Conservation (phyloP, 2,888 invertebrate species). For the Pherbina coryleti region DNA sequence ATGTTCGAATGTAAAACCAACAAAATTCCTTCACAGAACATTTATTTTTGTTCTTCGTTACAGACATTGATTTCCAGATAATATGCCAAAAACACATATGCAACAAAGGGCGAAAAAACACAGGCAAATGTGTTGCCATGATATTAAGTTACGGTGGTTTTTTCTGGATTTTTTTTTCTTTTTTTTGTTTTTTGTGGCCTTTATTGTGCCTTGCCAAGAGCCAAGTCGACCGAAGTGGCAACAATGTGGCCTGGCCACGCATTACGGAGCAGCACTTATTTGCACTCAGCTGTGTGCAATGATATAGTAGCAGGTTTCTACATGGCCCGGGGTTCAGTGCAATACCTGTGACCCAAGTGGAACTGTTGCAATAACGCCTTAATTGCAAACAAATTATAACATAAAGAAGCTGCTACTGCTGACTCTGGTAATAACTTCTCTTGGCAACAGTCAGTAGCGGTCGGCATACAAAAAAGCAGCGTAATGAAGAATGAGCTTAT, state of each 20-base stretch:
- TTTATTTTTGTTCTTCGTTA: conserved; percentile 58
- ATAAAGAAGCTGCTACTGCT: neutral
- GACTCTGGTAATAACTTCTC: neutral
- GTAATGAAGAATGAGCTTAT: conserved; percentile 3
- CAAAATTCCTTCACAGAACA: conserved; percentile 65
- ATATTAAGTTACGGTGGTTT: conserved; percentile 4
- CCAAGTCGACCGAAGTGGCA: neutral
- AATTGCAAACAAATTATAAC: neutral
- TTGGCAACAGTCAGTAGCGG: neutral
- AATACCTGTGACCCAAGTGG: neutral
- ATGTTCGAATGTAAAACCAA: conserved; percentile 55
- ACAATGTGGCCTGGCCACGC: conserved; percentile 20
- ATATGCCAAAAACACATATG: conserved; percentile 9
- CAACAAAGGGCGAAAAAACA: conserved; percentile 6
- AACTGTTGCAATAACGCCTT: neutral
- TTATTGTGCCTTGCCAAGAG: neutral
- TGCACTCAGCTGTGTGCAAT: neutral
- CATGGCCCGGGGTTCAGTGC: no score
- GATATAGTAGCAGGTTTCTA: no score
- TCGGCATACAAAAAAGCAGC: neutral
- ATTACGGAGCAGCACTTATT: conserved; percentile 11
- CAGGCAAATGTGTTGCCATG: neutral
- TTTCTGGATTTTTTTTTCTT: neutral
- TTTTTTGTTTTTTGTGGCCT: neutral
- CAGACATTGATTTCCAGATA: conserved; percentile 28